Percentiles rank a stretch among this genome's conserved stretches.
Evolutionary conservation across 2,797 vertebrate species (phyloP).

Genomic region (Schizopygopsis pylzovi): DNA sequence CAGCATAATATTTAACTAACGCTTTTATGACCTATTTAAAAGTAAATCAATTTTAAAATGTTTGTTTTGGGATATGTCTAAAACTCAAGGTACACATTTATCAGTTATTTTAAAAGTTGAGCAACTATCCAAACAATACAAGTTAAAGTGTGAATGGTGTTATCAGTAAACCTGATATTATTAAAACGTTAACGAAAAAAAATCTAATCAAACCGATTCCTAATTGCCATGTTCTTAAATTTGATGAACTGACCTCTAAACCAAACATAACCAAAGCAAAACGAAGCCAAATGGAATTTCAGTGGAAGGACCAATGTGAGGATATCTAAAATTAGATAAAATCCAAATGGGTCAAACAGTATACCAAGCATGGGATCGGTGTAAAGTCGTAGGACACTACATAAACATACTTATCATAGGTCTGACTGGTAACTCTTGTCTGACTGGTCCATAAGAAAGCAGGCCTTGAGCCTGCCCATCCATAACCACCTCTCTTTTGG

Average conservation of each 20-base stretch:
- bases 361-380: background rate
- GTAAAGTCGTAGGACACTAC: background rate
- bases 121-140: background rate
- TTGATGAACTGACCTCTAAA: background rate
- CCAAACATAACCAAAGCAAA: background rate
- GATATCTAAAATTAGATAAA: constrained; percentile 61
- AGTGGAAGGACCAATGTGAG: constrained; percentile 71
- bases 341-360: background rate
- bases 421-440: constrained; percentile 65
- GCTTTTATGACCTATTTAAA: background rate
- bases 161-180: background rate
- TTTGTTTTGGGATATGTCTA: background rate
- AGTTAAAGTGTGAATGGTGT: background rate
- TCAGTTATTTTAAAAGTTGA: background rate
- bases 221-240: background rate
- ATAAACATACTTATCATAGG: constrained; percentile 63
- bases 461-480: constrained; percentile 64
- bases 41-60: background rate
- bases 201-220: background rate
- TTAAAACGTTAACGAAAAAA: background rate
- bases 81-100: background rate
- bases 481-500: constrained; percentile 70
- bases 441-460: constrained; percentile 80
- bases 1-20: too few relatives aligned
- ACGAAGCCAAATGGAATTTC: background rate